These are phyloP conservation scores for Acanthosepion esculentum DNA, from an alignment of 2,888 invertebrate species.

Conservation along the genomic window DNA sequence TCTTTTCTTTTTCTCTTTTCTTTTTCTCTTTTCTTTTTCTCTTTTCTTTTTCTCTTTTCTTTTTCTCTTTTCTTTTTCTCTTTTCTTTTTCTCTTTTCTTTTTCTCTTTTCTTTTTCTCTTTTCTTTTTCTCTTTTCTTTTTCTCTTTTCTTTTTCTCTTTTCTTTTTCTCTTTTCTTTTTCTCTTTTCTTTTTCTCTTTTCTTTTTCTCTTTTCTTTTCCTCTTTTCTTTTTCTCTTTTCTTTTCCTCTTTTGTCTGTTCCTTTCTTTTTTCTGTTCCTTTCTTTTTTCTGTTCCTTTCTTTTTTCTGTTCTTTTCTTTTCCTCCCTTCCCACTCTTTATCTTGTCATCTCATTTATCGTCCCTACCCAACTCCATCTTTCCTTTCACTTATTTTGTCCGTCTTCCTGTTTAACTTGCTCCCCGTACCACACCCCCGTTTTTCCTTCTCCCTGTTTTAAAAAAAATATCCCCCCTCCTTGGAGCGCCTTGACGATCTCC, in stretches of 20 bases:
- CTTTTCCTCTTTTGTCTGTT: no score
- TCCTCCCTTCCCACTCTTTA: not conserved
- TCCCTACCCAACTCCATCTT: not conserved
- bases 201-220: no score
- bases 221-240: no score
- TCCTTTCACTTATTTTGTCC: not conserved
- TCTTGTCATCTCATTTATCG: not conserved
- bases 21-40: fast-evolving
- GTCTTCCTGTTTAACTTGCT: not conserved
- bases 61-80: fast-evolving
- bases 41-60: no score
- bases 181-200: fast-evolving
- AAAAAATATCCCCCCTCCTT: not conserved
- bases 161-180: fast-evolving
- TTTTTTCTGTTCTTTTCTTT: fast-evolving
- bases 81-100: fast-evolving
- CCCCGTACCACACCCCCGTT: not conserved
- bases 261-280: fast-evolving
- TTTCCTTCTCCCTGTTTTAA: not conserved
- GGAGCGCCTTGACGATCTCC: not conserved
- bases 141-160: fast-evolving
- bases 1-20: fast-evolving
- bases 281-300: not conserved
- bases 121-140: no score
- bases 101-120: fast-evolving